A percentile compares a stretch with the other conserved stretches of the same genome.
Conservation (phyloP, 2,797 vertebrate genomes). For the Etheostoma nigrum region DNA sequence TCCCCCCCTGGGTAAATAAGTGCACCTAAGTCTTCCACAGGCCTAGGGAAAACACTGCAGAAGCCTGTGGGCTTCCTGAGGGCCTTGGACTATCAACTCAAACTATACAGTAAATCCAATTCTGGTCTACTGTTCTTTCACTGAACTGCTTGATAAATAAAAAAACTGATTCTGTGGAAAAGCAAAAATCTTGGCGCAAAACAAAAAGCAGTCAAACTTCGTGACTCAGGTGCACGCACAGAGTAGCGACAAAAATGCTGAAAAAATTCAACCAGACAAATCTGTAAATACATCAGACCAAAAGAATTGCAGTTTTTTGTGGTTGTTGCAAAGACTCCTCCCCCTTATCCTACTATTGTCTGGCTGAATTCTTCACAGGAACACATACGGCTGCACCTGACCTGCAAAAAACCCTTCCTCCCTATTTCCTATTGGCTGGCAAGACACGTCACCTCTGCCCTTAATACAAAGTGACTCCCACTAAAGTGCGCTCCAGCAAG, state of each 20-base stretch:
- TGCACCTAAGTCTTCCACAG: too few species aligned
- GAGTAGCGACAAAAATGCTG: constrained; percentile 46
- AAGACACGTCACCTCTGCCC: constrained; percentile 66
- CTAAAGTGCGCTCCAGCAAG: constrained; percentile 59
- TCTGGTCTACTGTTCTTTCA: neutral
- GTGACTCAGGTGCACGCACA: constrained; percentile 31
- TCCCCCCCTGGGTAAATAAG: too few species aligned
- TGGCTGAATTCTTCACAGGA: constrained; percentile 81
- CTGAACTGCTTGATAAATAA: constrained; percentile 4
- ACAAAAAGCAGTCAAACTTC: constrained; percentile 43
- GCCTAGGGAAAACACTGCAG: too few species aligned
- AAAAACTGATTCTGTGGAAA: neutral
- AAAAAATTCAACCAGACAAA: constrained; percentile 82
- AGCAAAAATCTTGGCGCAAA: neutral
- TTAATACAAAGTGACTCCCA: constrained; percentile 67
- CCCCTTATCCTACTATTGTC: constrained; percentile 73
- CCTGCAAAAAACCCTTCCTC: constrained; percentile 64
- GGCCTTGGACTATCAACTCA: neutral
- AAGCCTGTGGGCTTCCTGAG: neutral
- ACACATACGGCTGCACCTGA: constrained; percentile 57
- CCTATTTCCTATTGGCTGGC: constrained; percentile 66
- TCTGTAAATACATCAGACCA: neutral
- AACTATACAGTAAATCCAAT: neutral
- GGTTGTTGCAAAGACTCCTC: constrained; percentile 11
- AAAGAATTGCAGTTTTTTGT: constrained; percentile 11